Conservation (phyloP, 1,140 invertebrate species). For the Atta colombica region DNA sequence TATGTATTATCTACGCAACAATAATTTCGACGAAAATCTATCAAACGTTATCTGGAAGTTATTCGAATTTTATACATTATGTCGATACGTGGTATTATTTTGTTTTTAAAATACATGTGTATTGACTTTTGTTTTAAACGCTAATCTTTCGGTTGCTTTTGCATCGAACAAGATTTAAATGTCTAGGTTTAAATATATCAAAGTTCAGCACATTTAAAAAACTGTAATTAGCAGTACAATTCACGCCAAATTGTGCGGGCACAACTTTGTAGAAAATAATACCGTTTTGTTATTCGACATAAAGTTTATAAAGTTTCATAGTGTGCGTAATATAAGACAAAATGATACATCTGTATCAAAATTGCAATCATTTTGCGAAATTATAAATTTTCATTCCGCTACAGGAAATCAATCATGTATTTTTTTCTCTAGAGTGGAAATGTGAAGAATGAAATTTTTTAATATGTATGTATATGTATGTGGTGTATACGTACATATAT, state of each 20-base stretch:
- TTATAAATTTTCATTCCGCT: slow-evolving; percentile 1
- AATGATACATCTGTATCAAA: slow-evolving; percentile 1
- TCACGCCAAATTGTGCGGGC: neutral
- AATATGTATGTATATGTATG: no score
- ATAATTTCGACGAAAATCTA: neutral
- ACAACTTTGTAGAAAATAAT: neutral
- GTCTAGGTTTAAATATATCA: neutral
- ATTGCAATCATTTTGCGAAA: neutral
- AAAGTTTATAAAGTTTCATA: slow-evolving; percentile 6
- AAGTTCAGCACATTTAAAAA: slow-evolving; percentile 2
- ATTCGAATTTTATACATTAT: slow-evolving; percentile 24
- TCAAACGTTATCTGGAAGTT: neutral
- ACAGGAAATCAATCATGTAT: no score
- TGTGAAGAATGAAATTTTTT: no score
- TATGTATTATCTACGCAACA: neutral
- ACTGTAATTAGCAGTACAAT: neutral
- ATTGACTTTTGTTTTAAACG: slow-evolving; percentile 26
- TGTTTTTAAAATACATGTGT: slow-evolving; percentile 21
- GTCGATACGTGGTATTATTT: slow-evolving; percentile 18
- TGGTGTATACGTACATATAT: no score
- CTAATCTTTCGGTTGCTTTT: slow-evolving; percentile 23
- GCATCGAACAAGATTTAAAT: slow-evolving; percentile 5
- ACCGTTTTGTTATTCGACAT: slow-evolving; percentile 16
- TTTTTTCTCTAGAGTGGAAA: no score
- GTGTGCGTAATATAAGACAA: slow-evolving; percentile 17